Evolutionary conservation across 2,797 vertebrate genomes (phyloP), one percentile per base, ranked within the genome.

Genomic region (Gymnocypris eckloni): DNA sequence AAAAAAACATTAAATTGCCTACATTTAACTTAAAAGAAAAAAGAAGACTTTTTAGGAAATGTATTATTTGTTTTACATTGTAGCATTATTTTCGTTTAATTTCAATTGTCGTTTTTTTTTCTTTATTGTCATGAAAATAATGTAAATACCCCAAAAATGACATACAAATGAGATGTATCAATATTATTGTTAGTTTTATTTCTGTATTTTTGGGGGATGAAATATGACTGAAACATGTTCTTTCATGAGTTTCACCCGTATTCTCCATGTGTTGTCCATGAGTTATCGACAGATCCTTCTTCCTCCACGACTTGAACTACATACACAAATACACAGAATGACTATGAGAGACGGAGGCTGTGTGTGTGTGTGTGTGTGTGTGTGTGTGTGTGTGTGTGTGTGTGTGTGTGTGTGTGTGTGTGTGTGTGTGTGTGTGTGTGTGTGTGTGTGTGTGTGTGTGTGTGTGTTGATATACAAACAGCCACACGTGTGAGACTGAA

Each of bases 261-360:
- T 83, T 66, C 45, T 66, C 43, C 56, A 16, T 7, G 43, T 66
- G 82, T 13, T 61, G 1, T 28, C 28, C 28, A 28, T 28, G 13
- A 28, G 41, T 77, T 48, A 39, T 16, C 78, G 39, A 48, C 33
- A 80, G 61, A 59, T 43, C 33, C 33, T 28, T 61, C 72, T 77
- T 81, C 37, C 37, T 67, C 71, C 48, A 71, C 78, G 86, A 66
- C 94, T 95, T 94, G 93, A 93, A 92, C 43, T 87, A 86, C 84
- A 82, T 5, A 71, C 54, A 69, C 82, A 69, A 70, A 41, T 33
- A 72, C 69, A 28, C 25, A 67, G 45, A 80, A 33, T 61, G 28
- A 72, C 66, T 76, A 77, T 45, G 59, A 82, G 84, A 92, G 84
- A 86, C 85, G 7, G 41, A 41, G 85, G 39, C 39, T 28, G 28